Evolutionary conservation across 1,140 invertebrate genomes (phyloP), one percentile per base, ranked within the genome.

Genomic region (Plodia interpunctella): DNA sequence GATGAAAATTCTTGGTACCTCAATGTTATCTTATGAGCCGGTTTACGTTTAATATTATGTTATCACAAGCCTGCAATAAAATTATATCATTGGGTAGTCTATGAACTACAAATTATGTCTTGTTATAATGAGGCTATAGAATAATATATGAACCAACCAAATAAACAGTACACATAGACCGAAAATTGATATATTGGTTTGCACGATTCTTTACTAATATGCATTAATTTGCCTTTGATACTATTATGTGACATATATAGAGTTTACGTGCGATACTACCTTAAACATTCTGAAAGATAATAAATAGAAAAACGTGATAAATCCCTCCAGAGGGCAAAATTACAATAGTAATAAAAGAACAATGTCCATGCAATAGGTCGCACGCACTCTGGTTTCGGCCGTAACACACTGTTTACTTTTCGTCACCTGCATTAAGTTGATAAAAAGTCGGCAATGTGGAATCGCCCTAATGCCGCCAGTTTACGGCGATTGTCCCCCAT

Each of bases 1-100:
- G 70, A 83, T 86, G 84, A 86, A 84, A 85, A 87, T 86, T 86
- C 86, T 80, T 83, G 70, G 71, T 86, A 78, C 76, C 79, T 85
- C 78, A 81, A 73, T 83, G 82, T 86, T 87, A 83, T 86, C 80
- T 85, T 76, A 76, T 72, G 77, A 87, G 78, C 72, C 70, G 73
- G 76, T 78, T 76, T 76, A 79, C 76, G 73, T 87, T 78, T 80
- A 78, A 84, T 83, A 83, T 80, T 74, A 74, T 79, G 74, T 80
- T 78, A 76, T 76, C 72, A 52, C 53, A 72, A 70, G 66, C 58
- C 53, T 57, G 56, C 55, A 63, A 60, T 62, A 67, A 62, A 60
- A 67, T 57, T 55, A 55, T 60, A 55, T 53, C 25, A 59, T 63
- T 55, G 70, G 61, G 58, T 61, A 56, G 56, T 59, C 59, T 65